Percentiles rank a stretch among this genome's conserved stretches.
Conservation (phyloP, 30 jellyfish, hydroid and myxozoan genomes). For the Phacellophora camtschatica region DNA sequence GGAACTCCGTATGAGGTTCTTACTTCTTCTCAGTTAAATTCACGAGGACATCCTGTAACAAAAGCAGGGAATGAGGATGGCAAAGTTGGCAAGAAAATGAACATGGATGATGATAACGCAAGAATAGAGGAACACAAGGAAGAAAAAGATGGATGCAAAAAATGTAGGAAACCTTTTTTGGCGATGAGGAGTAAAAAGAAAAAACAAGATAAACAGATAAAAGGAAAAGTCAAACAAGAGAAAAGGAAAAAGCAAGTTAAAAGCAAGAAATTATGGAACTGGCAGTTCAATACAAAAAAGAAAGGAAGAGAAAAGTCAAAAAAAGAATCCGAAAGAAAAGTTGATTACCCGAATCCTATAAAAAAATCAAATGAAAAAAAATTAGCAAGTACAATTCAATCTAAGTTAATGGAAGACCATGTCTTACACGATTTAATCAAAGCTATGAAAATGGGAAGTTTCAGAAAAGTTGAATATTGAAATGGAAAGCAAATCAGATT, state of each 20-base stretch:
- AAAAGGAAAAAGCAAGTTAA: not conserved
- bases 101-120: too few relatives aligned
- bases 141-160: not conserved
- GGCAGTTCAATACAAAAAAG: too few relatives aligned
- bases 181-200: not conserved
- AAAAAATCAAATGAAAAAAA: not conserved
- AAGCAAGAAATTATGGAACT: not conserved
- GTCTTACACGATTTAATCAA: not conserved
- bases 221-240: not conserved
- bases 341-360: not conserved
- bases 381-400: not conserved
- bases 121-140: not conserved
- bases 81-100: constrained; percentile 7
- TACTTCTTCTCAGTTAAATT: constrained; percentile 13
- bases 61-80: not conserved
- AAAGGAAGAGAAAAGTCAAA: not conserved
- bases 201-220: not conserved
- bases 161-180: too few relatives aligned
- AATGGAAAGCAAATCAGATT: too few relatives aligned
- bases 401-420: constrained; percentile 6
- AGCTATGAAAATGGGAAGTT: constrained; percentile 35
- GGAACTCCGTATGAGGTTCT: constrained; percentile 41
- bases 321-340: not conserved
- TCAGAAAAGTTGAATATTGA: constrained; percentile 11
- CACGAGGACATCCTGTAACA: constrained; percentile 13